Percentiles rank a stretch among this genome's conserved stretches.
phyloP scores from a whole-genome alignment of 2,888 invertebrate genomes.

The Lithosia quadra region DNA sequence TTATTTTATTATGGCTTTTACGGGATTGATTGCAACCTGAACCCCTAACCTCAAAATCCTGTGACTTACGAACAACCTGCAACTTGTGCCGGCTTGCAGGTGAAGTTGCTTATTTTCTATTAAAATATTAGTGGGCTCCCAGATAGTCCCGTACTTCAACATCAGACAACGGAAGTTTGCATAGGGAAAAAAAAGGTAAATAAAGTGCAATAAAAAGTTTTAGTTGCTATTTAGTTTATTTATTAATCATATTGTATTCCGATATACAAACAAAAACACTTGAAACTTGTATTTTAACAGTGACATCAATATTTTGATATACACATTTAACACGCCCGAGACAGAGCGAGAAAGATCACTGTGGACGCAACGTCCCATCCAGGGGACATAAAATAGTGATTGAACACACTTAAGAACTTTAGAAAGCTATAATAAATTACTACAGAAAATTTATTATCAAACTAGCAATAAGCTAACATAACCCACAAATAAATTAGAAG shows the following conservation, averaged over 20 bases:
- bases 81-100: too few relatives aligned
- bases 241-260: slow-evolving; percentile 17
- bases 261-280: slow-evolving; percentile 33
- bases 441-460: slow-evolving; percentile 29
- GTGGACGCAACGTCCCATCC: not conserved
- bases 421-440: slow-evolving; percentile 55
- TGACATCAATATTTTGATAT: not conserved
- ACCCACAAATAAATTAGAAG: slow-evolving; percentile 12
- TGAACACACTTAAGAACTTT: not conserved
- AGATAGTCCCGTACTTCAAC: too few relatives aligned
- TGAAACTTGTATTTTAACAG: not conserved
- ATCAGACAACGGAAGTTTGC: not conserved
- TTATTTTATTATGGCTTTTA: too few relatives aligned
- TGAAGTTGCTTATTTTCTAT: too few relatives aligned
- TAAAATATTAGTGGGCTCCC: too few relatives aligned
- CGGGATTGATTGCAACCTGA: too few relatives aligned
- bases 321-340: not conserved
- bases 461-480: slow-evolving; percentile 23
- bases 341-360: not conserved
- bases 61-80: too few relatives aligned
- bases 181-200: not conserved
- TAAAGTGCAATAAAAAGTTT: not conserved
- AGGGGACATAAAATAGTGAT: not conserved
- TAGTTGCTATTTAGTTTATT: not conserved
- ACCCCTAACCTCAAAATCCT: too few relatives aligned